Conservation (phyloP, 2,113 vertebrate species). For the Phocoena sinus region DNA sequence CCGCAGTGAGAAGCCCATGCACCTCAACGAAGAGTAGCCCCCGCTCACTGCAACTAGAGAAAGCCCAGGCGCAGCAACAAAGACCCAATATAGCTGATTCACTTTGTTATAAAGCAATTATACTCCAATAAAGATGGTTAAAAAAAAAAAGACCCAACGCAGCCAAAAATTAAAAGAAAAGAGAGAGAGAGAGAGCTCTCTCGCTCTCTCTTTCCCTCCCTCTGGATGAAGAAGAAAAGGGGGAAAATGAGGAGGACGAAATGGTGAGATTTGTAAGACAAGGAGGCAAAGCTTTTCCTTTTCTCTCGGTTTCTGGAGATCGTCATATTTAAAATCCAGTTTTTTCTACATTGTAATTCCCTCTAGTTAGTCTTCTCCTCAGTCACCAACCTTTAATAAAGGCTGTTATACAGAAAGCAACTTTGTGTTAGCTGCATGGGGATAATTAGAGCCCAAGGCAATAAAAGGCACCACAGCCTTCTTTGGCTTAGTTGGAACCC, state of each 20-base stretch:
- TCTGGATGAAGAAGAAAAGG: background rate
- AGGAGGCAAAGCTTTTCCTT: background rate
- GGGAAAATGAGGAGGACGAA: background rate
- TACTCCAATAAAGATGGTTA: no score
- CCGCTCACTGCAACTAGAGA: no score
- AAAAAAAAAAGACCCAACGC: no score
- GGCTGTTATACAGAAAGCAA: background rate
- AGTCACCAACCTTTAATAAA: background rate
- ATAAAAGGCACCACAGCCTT: background rate
- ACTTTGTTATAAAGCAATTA: no score
- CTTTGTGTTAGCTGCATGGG: background rate
- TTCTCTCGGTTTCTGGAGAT: background rate
- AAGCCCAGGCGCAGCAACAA: no score
- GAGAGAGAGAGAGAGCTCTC: background rate
- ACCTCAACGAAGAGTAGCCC: no score
- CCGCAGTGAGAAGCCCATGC: no score
- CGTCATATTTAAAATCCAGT: background rate
- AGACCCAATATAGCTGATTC: no score
- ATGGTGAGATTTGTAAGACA: background rate
- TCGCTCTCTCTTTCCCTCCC: background rate
- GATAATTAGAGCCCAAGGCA: background rate
- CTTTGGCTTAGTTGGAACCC: no score
- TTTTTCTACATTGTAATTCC: background rate
- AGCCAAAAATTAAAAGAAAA: no score
- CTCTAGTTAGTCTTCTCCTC: background rate